These are phyloP conservation scores for Cariama cristata DNA, from an alignment of 2,113 vertebrate genomes.

Conservation along the genomic window DNA sequence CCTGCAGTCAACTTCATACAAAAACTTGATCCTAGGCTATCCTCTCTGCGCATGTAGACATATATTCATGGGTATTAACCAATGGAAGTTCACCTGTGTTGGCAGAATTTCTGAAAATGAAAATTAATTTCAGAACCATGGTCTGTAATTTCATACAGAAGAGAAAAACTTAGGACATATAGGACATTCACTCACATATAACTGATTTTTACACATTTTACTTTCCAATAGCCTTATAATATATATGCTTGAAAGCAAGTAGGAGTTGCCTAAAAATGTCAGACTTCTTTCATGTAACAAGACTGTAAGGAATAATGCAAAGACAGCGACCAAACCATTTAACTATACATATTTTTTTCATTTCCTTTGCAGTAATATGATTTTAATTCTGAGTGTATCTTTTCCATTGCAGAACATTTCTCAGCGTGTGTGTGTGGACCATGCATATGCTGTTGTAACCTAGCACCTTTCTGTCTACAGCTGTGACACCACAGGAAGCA, in stretches of 20 bases:
- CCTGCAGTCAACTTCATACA: not conserved
- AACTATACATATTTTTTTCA: not conserved
- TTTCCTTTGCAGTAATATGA: not conserved
- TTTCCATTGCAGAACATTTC: not conserved
- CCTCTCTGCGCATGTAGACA: not conserved
- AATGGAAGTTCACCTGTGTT: not conserved
- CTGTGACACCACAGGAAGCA: not conserved
- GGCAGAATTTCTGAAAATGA: not conserved
- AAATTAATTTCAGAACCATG: not conserved
- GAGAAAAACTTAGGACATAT: not conserved
- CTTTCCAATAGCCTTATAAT: not conserved
- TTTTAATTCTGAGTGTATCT: not conserved
- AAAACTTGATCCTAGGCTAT: not conserved
- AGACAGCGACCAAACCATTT: not conserved
- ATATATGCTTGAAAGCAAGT: not conserved
- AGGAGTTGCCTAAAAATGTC: not conserved
- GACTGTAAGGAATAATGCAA: not conserved
- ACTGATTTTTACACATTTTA: not conserved
- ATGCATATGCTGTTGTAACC: not conserved
- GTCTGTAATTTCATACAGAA: not conserved
- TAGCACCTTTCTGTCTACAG: not conserved
- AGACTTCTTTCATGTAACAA: not conserved
- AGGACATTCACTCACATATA: not conserved
- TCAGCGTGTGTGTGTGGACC: not conserved
- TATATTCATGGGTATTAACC: not conserved